phyloP scores from a whole-genome alignment of 2,113 vertebrate genomes.

The Labeo catla region DNA sequence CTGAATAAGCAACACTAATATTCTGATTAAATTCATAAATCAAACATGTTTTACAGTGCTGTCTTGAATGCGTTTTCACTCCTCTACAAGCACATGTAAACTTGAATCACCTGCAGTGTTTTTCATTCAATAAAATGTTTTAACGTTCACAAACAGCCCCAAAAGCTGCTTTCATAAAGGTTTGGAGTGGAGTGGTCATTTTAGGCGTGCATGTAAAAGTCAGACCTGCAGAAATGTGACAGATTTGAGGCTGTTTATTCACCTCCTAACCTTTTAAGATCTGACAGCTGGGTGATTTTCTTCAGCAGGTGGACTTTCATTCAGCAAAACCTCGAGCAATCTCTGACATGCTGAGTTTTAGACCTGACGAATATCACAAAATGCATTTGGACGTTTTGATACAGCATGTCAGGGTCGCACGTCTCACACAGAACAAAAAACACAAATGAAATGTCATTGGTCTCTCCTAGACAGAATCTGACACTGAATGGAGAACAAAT shows the following conservation, averaged over 20 bases:
- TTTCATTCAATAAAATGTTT: not conserved
- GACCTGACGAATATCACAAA: not conserved
- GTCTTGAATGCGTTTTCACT: not conserved
- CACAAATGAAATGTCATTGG: not conserved
- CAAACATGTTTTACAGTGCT: not conserved
- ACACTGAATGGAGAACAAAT: not conserved
- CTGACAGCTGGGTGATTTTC: not conserved
- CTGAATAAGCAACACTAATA: not conserved
- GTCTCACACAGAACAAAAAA: not conserved
- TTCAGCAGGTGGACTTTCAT: not conserved
- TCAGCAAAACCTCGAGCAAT: not conserved
- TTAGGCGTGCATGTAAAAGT: constrained; percentile 6
- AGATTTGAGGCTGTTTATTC: not conserved
- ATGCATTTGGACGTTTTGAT: not conserved
- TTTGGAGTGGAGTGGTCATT: not conserved
- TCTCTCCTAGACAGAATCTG: not conserved
- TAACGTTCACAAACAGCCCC: not conserved
- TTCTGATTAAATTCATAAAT: not conserved
- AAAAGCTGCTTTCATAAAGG: not conserved
- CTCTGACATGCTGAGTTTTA: not conserved
- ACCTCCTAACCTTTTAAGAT: constrained; percentile 10
- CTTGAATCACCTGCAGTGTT: not conserved
- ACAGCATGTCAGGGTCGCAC: not conserved
- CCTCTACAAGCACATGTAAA: not conserved
- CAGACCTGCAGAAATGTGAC: constrained; percentile 1